These are phyloP conservation scores for Scopus umbretta DNA, from an alignment of 2,113 vertebrate species.

Conservation along the genomic window DNA sequence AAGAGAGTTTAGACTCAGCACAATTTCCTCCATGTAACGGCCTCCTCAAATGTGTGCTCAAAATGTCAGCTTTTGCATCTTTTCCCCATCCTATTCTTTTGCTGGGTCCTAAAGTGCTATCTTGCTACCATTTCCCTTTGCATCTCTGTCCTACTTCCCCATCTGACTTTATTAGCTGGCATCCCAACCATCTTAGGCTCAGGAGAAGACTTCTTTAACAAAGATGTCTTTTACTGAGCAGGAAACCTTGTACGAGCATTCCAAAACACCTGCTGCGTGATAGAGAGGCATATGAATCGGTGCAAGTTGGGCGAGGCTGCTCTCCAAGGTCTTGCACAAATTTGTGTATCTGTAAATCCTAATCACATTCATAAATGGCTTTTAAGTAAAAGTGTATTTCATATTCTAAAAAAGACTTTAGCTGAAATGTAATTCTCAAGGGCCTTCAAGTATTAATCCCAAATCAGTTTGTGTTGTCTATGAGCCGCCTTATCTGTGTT, in stretches of 20 bases:
- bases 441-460: not conserved
- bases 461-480: not conserved
- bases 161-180: not conserved
- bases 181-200: not conserved
- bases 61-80: not conserved
- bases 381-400: not conserved
- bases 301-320: not conserved
- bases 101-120: not conserved
- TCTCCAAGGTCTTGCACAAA: not conserved
- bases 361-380: not conserved
- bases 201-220: not conserved
- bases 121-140: not conserved
- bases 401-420: not conserved
- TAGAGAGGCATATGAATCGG: not conserved
- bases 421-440: not conserved
- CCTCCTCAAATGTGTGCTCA: not conserved
- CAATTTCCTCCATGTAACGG: rapidly evolving
- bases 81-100: not conserved
- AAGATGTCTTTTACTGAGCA: not conserved
- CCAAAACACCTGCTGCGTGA: not conserved
- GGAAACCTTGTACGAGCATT: not conserved
- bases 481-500: not conserved
- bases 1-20: not conserved
- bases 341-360: not conserved
- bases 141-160: not conserved